These are phyloP conservation scores for Pherbina coryleti DNA, from an alignment of 2,888 invertebrate genomes.

Conservation along the genomic window DNA sequence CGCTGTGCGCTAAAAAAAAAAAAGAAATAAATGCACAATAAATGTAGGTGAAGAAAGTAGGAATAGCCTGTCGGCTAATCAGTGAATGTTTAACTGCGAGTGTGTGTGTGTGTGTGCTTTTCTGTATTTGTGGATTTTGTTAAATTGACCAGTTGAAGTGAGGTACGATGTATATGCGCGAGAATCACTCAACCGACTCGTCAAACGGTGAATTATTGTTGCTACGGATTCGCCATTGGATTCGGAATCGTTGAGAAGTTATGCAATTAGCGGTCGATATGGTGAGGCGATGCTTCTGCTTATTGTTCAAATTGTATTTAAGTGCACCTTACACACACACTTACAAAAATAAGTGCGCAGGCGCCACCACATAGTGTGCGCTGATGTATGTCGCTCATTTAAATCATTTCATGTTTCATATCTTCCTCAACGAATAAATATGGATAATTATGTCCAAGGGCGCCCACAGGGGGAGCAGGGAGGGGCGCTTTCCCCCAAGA, in stretches of 20 bases:
- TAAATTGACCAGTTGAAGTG: background rate
- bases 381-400: background rate
- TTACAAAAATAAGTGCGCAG: too few relatives aligned
- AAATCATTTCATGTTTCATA: background rate
- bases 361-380: background rate
- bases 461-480: too few relatives aligned
- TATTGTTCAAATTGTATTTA: too few relatives aligned
- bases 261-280: conserved; percentile 23
- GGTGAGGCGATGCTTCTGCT: background rate
- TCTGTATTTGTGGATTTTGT: background rate
- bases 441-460: too few relatives aligned
- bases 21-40: background rate
- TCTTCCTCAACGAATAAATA: background rate
- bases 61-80: background rate
- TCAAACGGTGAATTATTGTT: background rate
- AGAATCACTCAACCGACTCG: background rate
- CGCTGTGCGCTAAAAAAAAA: background rate
- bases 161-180: conserved; percentile 2
- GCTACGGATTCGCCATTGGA: background rate
- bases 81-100: background rate
- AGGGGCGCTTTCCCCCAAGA: too few relatives aligned
- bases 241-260: conserved; percentile 4
- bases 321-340: too few relatives aligned
- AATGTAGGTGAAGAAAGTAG: conserved; percentile 39
- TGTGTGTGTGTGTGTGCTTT: background rate